Base-by-base conservation (phyloP, 2,797 vertebrate genomes). In the Alfaro cultratus region DNA sequence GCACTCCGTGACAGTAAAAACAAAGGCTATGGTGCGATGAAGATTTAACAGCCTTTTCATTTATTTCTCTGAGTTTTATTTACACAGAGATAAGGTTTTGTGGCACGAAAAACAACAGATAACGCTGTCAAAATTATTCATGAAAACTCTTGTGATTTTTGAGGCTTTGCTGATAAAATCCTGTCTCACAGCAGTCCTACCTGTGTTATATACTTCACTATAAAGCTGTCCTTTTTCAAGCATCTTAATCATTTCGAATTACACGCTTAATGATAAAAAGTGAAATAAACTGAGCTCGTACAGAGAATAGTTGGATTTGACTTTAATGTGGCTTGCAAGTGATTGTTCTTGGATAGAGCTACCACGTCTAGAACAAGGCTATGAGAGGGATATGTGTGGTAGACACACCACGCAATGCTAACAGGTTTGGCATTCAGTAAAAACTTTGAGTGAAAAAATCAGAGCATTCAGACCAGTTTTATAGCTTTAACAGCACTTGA, bases 41-140 rank as follows among this genome's bases (percentile, higher is more conserved):
- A 78, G 11, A 29, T 75, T 72, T 62, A 64, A 55, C 55, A 53
- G 43, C 46, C 10, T 31, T 79, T 71, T 26, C 4, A 41, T 74
- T 12, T 49, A 67, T 71, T 81, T 77, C 43, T 70, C 55, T 73
- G 51, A 55, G 62, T 45, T n/a, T 1, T 1, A n/a, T 74, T 77
- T 73, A 75, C 53, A 62, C n/a, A 39, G 55, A 67, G 79, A 45
- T 73, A 76, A 36, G 41, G 39, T 60, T 46, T 55, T 79, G 47
- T 75, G 39, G 51, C 67, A 81, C 83, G 7, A 11, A 10, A 53
- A 53, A 75, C 83, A 86, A 76, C 55, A 76, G 77, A 79, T 36
- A 26, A 29, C 36, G 1, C 26, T 36, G 46, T 82, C 79, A 16
- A 77, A 75, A 55, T 10, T 81, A 83, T 83, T 79, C 70, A 9